A percentile compares a stretch with the other conserved stretches of the same genome.
These are phyloP conservation scores for Ophioninae sp. DNA, from an alignment of 2,888 invertebrate species.

Conservation along the genomic window DNA sequence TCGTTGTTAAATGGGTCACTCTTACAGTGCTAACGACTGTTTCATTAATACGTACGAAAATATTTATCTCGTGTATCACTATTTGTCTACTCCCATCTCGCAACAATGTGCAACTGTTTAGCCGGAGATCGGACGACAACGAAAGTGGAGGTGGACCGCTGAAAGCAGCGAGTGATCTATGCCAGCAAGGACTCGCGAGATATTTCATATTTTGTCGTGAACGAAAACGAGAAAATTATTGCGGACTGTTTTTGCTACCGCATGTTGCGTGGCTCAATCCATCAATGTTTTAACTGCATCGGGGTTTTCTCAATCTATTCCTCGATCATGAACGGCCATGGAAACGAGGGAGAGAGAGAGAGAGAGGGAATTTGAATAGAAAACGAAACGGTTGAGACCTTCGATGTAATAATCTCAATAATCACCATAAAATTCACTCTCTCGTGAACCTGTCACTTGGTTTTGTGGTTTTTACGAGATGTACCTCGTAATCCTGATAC, in stretches of 20 bases:
- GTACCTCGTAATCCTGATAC: constrained; percentile 49
- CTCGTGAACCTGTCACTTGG: constrained; percentile 61
- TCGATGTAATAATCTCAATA: constrained; percentile 72
- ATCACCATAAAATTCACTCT: constrained; percentile 73
- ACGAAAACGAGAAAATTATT: constrained; percentile 27
- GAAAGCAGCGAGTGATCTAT: constrained; percentile 21
- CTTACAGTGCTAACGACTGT: constrained; percentile 54
- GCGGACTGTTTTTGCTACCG: constrained; percentile 22
- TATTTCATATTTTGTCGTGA: constrained; percentile 33
- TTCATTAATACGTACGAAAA: constrained; percentile 54
- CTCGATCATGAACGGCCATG: constrained; percentile 43
- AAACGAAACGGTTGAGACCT: constrained; percentile 66
- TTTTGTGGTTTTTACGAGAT: constrained; percentile 74
- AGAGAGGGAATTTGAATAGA: constrained; percentile 18
- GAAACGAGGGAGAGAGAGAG: neutral
- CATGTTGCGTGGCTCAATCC: constrained; percentile 12
- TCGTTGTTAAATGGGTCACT: constrained; percentile 54
- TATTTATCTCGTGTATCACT: constrained; percentile 26
- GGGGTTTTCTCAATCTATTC: constrained; percentile 76
- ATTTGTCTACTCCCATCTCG: constrained; percentile 22
- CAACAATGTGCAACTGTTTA: constrained; percentile 16
- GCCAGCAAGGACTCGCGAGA: constrained; percentile 33
- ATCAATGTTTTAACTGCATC: constrained; percentile 57
- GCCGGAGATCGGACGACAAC: neutral
- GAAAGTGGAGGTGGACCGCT: constrained; percentile 6